Percentiles rank a stretch among this genome's conserved stretches.
phyloP scores from a whole-genome alignment of 2,797 vertebrate species.

The Amblyraja radiata region DNA sequence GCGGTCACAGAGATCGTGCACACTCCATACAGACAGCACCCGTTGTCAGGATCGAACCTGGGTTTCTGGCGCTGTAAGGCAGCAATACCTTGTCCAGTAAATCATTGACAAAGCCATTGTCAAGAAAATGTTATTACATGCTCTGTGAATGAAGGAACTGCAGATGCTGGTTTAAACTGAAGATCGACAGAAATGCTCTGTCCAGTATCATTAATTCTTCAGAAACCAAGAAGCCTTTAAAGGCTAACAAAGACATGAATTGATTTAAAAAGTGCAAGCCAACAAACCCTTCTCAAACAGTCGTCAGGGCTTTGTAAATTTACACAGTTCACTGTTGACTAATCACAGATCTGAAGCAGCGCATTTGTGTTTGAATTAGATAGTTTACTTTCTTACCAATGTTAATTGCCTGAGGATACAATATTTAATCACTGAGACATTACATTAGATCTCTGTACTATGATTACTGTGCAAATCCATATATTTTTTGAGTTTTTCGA shows the following conservation, averaged over 20 bases:
- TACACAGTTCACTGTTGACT: not conserved
- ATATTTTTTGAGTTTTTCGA: not conserved
- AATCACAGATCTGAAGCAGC: not conserved
- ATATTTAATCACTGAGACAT: not conserved
- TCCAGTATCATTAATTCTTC: not conserved
- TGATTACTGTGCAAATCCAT: not conserved
- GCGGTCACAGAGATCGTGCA: too few species aligned
- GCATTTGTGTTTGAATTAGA: not conserved
- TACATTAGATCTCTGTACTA: not conserved
- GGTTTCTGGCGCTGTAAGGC: too few species aligned
- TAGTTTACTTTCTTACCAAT: not conserved
- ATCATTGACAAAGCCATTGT: not conserved
- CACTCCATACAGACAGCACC: too few species aligned
- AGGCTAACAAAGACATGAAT: not conserved
- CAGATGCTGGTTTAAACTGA: too few species aligned
- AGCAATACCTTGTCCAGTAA: not conserved
- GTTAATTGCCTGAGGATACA: not conserved
- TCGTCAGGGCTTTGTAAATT: not conserved
- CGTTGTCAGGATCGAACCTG: too few species aligned
- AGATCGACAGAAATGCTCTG: not conserved
- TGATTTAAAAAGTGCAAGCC: not conserved
- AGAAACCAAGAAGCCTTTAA: not conserved
- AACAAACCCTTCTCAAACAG: not conserved
- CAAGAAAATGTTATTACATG: not conserved
- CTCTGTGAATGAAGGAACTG: not conserved